Base-by-base conservation (phyloP, 2,797 vertebrate species). In the Ptychobarbus kaznakovi region DNA sequence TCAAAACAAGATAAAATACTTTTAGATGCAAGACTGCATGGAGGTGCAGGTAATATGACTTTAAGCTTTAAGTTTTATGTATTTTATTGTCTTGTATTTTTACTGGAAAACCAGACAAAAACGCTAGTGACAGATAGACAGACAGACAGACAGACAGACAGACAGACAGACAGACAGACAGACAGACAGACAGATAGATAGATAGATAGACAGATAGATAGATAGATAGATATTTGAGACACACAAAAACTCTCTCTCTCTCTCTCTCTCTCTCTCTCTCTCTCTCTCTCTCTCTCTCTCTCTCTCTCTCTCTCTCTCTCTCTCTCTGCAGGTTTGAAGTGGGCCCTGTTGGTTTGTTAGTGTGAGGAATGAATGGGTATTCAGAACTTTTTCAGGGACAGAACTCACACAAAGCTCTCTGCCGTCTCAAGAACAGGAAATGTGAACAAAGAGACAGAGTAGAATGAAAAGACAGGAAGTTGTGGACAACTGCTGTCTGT, bases 381-480 rank as follows among this genome's bases (percentile, higher is more conserved):
- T 61, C 58, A 61, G n/a, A 61, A 61, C 49, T 70, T 70, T 84
- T 87, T 85, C 83, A 86, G 72, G 63, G 69, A 69, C 51, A 74
- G 63, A 77, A 58, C 75, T 81, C 32, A 16, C 20, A 84, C 68
- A 78, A 81, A 65, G 49, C 53, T 76, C 51, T 84, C 53, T 3
- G 46, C n/a, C 10, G 35, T 83, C 69, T 89, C 76, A 86, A 80
- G 69, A 58, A 68, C 68, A 53, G 72, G 74, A 89, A 88, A 44
- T 78, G 61, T 6, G 53, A 80, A 87, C 69, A 81, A 81, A 85
- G 79, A 74, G 4, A 61, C 63, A 76, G 80, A 49, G 61, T 32
- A 51, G 53, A 83, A 69, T 75, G 22, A 82, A 65, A 68, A 68
- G 10, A 35, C 69, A 58, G 20, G 35, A 65, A 11, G 12, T n/a